Conservation (phyloP, 2,888 invertebrate species). For the Tachina fera region DNA sequence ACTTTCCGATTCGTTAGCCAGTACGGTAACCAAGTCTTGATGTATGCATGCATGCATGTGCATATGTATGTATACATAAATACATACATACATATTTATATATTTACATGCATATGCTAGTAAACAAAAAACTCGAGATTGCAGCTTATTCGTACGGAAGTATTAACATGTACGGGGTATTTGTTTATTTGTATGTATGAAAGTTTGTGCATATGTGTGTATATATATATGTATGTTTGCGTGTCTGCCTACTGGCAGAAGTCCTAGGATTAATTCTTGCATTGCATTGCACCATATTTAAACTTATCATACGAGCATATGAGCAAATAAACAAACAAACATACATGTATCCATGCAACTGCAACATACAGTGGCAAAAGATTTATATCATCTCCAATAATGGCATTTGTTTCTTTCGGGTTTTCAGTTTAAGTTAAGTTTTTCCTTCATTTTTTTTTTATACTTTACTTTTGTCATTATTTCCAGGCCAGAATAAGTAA, state of each 20-base stretch:
- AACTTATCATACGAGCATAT: conserved; percentile 32
- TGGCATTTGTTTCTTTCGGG: conserved; percentile 62
- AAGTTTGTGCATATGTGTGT: background rate
- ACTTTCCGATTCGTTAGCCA: conserved; percentile 71
- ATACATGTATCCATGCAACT: conserved; percentile 30
- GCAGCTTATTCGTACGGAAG: conserved; percentile 18
- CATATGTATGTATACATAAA: too few species aligned
- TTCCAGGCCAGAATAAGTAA: conserved; percentile 68
- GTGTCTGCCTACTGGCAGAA: background rate
- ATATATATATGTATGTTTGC: background rate
- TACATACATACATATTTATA: too few species aligned
- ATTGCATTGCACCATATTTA: conserved; percentile 56
- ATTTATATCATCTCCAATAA: conserved; percentile 71
- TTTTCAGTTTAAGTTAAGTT: conserved; percentile 33
- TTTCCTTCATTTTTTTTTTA: conserved; percentile 9
- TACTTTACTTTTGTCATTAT: conserved; percentile 67
- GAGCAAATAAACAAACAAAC: background rate
- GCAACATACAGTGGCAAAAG: conserved; percentile 70
- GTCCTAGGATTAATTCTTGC: conserved; percentile 59
- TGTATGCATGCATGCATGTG: background rate
- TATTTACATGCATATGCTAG: background rate
- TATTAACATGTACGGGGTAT: background rate
- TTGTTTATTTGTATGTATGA: background rate
- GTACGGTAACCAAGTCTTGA: conserved; percentile 30
- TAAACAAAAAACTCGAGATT: conserved; percentile 12